Base-by-base conservation (phyloP, 2,797 vertebrate species). In the Pampus argenteus region DNA sequence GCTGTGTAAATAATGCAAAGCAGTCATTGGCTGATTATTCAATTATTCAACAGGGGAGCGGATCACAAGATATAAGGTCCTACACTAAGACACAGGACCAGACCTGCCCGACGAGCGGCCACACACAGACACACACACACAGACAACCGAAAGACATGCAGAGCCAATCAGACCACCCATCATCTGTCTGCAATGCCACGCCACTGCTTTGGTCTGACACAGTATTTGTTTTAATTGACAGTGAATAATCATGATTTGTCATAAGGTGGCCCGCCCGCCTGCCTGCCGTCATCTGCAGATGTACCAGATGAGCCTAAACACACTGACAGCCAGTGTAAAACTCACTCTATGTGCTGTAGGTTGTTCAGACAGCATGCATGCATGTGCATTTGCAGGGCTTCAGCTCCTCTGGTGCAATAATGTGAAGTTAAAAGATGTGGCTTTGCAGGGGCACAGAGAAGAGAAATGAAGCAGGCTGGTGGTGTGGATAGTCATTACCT, bases 1-100 rank as follows among this genome's bases (percentile, higher is more conserved):
- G 91, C 89, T 81, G 81, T 78, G 88, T 95, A 93, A 95, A 95
- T 95, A 94, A 95, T 95, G 92, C 92, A 95, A 79, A 79, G 65
- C 83, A 86, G 91, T 86, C 91, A 91, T 94, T 93, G 93, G 93
- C 93, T 94, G 88, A 94, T 92, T 90, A 87, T 91, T 95, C 69
- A 94, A 95, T 95, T 94, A 95, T 95, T 95, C 90, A 95, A 68
- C 78, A 90, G 81, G 84, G 68, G 79, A 90, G 86, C 64, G 57
- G 90, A 92, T 91, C 83, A 85, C 85, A 87, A 89, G 88, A 90
- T 85, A 89, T 81, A 89, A 90, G 79, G 84, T 85, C 86, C 73
- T 44, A 67, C 83, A 60, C 76, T 66, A 85, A 88, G 89, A 86
- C 66, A 66, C 74, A 44, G 54, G 64, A 69, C 79, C 74, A 74